phyloP scores from a whole-genome alignment of 2,888 invertebrate genomes.

The Lobophora halterata region DNA sequence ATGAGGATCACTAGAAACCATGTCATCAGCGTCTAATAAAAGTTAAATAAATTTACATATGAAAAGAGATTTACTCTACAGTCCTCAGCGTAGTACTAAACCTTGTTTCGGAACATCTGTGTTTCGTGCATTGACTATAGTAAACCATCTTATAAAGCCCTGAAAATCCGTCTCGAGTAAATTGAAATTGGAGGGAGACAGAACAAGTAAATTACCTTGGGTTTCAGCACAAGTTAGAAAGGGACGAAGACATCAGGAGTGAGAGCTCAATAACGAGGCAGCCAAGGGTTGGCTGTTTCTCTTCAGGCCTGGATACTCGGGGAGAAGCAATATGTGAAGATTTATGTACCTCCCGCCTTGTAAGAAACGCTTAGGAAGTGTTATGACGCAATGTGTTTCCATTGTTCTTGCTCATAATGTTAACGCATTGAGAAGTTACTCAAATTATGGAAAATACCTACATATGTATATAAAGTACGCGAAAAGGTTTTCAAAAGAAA shows the following conservation, averaged over 20 bases:
- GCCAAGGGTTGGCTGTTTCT: conserved; percentile 80
- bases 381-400: conserved; percentile 64
- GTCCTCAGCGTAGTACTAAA: not conserved
- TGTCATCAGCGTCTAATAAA: no score
- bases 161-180: conserved; percentile 80
- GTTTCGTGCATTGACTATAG: conserved; percentile 31
- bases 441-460: no score
- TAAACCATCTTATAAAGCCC: conserved; percentile 68
- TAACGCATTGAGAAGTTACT: conserved; percentile 29
- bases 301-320: conserved; percentile 64
- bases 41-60: not conserved
- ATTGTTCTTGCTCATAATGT: conserved; percentile 51
- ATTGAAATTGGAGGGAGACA: conserved; percentile 78
- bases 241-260: conserved; percentile 60
- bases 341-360: conserved; percentile 68
- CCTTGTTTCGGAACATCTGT: conserved; percentile 11
- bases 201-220: conserved; percentile 37
- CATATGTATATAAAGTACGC: no score
- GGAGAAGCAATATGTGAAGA: conserved; percentile 74
- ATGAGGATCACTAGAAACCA: no score
- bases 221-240: conserved; percentile 42
- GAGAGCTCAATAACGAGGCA: conserved; percentile 81
- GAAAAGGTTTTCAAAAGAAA: no score
- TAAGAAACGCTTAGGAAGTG: conserved; percentile 58
- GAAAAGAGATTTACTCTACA: no score